phyloP scores from a whole-genome alignment of 2,797 vertebrate species.

The Gallinago stenura region DNA sequence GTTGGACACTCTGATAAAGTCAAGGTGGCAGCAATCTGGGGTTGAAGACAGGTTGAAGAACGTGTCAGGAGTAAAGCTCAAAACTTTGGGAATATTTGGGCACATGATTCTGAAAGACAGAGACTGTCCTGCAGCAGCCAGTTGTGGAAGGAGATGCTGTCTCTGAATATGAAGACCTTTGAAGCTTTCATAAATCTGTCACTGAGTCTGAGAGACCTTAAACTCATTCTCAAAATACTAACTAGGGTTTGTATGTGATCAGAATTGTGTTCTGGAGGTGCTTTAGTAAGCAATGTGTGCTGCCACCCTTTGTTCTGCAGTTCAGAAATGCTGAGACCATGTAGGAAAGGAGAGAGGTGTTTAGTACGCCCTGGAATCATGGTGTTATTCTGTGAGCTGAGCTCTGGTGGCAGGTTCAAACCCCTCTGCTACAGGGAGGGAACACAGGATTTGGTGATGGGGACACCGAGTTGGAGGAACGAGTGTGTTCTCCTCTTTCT shows the following conservation, averaged over 20 bases:
- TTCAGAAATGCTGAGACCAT: neutral
- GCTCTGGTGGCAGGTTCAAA: neutral
- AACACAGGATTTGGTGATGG: neutral
- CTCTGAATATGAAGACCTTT: neutral
- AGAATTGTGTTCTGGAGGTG: neutral
- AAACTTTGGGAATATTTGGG: neutral
- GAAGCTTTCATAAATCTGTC: neutral
- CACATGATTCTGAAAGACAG: accelerated
- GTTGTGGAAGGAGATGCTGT: neutral
- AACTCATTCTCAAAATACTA: neutral
- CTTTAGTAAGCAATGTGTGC: neutral
- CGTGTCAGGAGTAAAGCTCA: neutral
- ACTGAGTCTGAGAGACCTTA: neutral
- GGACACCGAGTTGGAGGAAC: neutral
- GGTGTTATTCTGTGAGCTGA: neutral
- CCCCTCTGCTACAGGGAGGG: neutral
- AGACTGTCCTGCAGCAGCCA: neutral
- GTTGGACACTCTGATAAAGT: neutral
- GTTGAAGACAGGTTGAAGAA: neutral
- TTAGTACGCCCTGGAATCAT: neutral
- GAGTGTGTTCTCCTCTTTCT: accelerated
- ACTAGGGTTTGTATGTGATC: neutral
- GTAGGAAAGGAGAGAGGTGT: neutral
- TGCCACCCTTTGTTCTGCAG: neutral
- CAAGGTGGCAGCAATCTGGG: neutral